These are phyloP conservation scores for Polypedilum vanderplanki DNA, from an alignment of 1,140 invertebrate species.

Conservation along the genomic window DNA sequence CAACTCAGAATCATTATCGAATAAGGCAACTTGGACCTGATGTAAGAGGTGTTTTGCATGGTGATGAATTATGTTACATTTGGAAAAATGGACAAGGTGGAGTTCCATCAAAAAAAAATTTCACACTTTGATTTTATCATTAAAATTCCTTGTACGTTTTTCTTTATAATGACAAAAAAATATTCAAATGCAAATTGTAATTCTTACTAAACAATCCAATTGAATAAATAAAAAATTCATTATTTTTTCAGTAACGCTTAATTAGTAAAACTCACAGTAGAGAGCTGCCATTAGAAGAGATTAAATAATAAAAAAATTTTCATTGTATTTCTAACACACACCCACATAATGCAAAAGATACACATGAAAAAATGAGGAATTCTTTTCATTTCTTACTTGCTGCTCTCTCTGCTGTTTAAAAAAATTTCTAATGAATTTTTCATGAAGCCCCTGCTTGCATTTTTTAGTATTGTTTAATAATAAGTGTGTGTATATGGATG, in stretches of 20 bases:
- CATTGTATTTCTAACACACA: neutral
- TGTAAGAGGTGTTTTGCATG: constrained; percentile 48
- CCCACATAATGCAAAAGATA: neutral
- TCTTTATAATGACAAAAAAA: too few relatives aligned
- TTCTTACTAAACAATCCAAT: too few relatives aligned
- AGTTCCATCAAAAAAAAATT: constrained; percentile 38
- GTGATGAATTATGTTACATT: constrained; percentile 57
- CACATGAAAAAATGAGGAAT: neutral
- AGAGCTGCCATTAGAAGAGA: constrained; percentile 4
- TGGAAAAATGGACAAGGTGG: constrained; percentile 48
- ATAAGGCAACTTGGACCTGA: neutral
- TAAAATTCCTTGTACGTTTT: too few relatives aligned
- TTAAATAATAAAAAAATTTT: neutral
- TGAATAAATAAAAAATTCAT: too few relatives aligned
- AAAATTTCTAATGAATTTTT: constrained; percentile 4
- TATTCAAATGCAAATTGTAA: too few relatives aligned
- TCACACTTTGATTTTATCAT: constrained; percentile 32
- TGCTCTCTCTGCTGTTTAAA: neutral
- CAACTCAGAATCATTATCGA: constrained; percentile 35
- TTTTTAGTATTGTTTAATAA: constrained; percentile 20
- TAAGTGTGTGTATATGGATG: neutral
- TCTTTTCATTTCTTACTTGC: too few relatives aligned
- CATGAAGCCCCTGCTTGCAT: constrained; percentile 15
- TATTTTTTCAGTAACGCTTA: too few relatives aligned
- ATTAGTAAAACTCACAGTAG: neutral